These are phyloP conservation scores for Sanderia malayensis DNA, from an alignment of 30 jellyfish, hydroid and myxozoan species.

Conservation along the genomic window DNA sequence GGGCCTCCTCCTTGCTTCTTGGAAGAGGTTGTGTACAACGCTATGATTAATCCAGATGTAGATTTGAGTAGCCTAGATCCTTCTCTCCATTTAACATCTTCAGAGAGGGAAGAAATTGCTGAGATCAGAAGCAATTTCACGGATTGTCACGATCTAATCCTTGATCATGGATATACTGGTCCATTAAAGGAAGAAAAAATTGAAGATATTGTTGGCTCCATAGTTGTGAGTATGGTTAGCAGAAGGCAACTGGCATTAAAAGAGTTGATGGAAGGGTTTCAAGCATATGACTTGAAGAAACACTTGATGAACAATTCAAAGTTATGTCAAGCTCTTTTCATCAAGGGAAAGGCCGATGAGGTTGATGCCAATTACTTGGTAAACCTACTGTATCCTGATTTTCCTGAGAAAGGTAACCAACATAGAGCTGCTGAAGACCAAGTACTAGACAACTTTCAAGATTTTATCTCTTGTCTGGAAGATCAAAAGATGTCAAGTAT, in stretches of 20 bases:
- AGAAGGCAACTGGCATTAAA: slow-evolving; percentile 13
- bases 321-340: slow-evolving; percentile 3
- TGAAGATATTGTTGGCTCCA: slow-evolving; percentile 12
- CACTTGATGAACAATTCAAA: slow-evolving; percentile 9
- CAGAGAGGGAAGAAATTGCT: slow-evolving; percentile 7
- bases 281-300: slow-evolving; percentile 11
- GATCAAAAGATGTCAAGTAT: slow-evolving; percentile 13
- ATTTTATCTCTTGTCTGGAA: slow-evolving; percentile 10
- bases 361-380: slow-evolving; percentile 11
- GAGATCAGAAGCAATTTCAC: slow-evolving; percentile 7
- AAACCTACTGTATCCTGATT: slow-evolving; percentile 10
- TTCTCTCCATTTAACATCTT: slow-evolving; percentile 16
- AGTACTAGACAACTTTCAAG: slow-evolving; percentile 15
- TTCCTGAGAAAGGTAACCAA: slow-evolving; percentile 1
- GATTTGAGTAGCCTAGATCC: slow-evolving; percentile 20
- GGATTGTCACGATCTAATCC: slow-evolving; percentile 4
- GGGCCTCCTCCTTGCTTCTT: slow-evolving; percentile 23
- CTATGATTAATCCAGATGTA: slow-evolving; percentile 11
- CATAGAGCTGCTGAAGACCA: slow-evolving; percentile 24
- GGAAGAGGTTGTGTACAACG: slow-evolving; percentile 11
- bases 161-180: slow-evolving; percentile 17
- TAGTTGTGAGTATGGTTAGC: slow-evolving; percentile 12
- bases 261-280: slow-evolving; percentile 16
- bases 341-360: slow-evolving; percentile 4
- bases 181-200: not conserved